phyloP scores from a whole-genome alignment of 1,140 invertebrate genomes.

The Steinernema khuongi region DNA sequence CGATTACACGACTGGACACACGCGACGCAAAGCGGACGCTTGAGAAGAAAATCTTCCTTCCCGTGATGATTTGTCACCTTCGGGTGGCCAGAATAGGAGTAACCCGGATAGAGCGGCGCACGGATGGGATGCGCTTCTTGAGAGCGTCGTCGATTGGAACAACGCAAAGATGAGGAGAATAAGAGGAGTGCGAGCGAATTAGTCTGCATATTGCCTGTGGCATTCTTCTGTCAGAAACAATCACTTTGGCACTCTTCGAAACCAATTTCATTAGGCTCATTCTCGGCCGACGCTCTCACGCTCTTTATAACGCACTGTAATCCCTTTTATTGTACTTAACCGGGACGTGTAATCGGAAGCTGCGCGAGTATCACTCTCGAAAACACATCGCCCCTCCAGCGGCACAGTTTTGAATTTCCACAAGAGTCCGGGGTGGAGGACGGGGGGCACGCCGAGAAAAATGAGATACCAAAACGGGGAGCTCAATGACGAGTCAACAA shows the following conservation, averaged over 20 bases:
- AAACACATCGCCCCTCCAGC: too few species aligned
- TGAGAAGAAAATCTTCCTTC: not conserved
- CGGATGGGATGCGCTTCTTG: conserved; percentile 7
- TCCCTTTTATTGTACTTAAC: not conserved
- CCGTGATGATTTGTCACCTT: conserved; percentile 15
- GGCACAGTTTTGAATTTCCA: too few species aligned
- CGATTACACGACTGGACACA: not conserved
- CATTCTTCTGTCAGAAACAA: conserved; percentile 17
- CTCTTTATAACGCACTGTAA: not conserved
- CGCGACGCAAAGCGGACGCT: not conserved
- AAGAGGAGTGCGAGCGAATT: conserved; percentile 15
- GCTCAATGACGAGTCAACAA: not conserved
- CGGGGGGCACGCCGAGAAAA: not conserved
- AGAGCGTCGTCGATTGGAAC: conserved; percentile 10
- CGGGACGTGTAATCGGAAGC: too few species aligned
- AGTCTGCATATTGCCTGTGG: conserved; percentile 16
- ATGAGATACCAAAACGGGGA: not conserved
- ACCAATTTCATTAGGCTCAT: conserved; percentile 15
- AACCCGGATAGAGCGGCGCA: conserved; percentile 3
- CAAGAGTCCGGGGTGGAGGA: too few species aligned
- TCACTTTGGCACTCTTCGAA: conserved; percentile 9
- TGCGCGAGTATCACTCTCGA: too few species aligned
- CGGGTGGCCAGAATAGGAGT: not conserved
- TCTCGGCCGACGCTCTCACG: not conserved
- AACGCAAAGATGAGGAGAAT: conserved; percentile 16